A percentile compares a stretch with the other conserved stretches of the same genome.
phyloP scores from a whole-genome alignment of 2,888 invertebrate species.

The Heteromyza rotundicornis region DNA sequence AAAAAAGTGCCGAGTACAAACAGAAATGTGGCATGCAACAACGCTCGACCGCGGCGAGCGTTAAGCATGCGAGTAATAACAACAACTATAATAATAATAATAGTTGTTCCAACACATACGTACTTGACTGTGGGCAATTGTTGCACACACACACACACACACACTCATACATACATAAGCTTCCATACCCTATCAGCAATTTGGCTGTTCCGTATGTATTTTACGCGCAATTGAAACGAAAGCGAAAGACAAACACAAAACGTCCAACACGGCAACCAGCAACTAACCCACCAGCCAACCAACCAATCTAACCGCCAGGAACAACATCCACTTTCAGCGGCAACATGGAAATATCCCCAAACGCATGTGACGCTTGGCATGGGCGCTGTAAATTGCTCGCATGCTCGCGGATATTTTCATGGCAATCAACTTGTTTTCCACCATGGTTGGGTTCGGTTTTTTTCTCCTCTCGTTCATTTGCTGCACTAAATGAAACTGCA shows the following conservation, averaged over 20 bases:
- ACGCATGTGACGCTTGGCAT: neutral
- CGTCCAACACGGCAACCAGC: slow-evolving; percentile 1
- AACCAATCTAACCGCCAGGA: slow-evolving; percentile 15
- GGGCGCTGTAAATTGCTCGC: slow-evolving; percentile 7
- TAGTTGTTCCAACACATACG: slow-evolving; percentile 53
- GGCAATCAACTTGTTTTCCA: slow-evolving; percentile 39
- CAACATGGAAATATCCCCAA: neutral
- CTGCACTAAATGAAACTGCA: slow-evolving; percentile 3
- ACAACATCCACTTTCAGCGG: neutral
- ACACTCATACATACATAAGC: neutral
- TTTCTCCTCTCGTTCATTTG: too few species aligned
- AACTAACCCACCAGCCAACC: slow-evolving; percentile 12
- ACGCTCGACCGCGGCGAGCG: slow-evolving; percentile 6
- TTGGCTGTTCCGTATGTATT: slow-evolving; percentile 32
- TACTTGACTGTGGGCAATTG: slow-evolving; percentile 52
- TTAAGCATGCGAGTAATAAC: slow-evolving; percentile 50
- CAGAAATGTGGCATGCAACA: slow-evolving; percentile 47
- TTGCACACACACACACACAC: slow-evolving; percentile 41
- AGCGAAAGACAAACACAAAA: neutral
- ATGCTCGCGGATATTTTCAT: slow-evolving; percentile 9
- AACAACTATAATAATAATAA: slow-evolving; percentile 47
- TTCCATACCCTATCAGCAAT: slow-evolving; percentile 38
- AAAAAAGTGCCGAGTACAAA: too few species aligned
- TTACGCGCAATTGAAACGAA: slow-evolving; percentile 18
- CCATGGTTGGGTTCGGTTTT: too few species aligned